Evolutionary conservation across 2,113 vertebrate genomes (phyloP), one percentile per base, ranked within the genome.

Genomic region (Lanius ludovicianus): DNA sequence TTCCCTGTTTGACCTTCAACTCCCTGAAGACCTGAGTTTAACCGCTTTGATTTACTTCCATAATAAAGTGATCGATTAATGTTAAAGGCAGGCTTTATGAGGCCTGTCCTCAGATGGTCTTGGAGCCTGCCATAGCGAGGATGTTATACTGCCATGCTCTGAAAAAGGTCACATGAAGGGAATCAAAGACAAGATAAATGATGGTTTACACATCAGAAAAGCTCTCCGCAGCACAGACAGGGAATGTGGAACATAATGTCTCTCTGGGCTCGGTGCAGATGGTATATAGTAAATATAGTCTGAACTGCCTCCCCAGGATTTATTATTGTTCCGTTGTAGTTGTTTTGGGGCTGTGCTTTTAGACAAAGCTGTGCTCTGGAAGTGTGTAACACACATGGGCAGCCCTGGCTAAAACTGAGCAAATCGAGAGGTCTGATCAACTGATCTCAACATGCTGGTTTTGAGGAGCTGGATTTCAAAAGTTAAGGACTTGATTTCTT

Each of bases 41-140:
- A 97, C 55, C 67, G 57, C 95, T 96, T 96, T 97, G 95, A 97
- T 97, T 97, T 97, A 96, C 88, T 96, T 70, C 91, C 76, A 64
- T 96, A 97, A 97, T 97, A 97, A 97, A 95, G 90, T 95, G 93
- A 97, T 97, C 8, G 52, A 98, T 98, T 97, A 97, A 97, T 86
- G 92, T 94, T 92, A 96, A 96, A 97, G 81, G 57, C 94, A 82
- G 46, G 70, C 87, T 97, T 98, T 96, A 97, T 95, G 94, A 96
- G 84, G 91, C 81, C 91, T 97, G 91, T 97, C 91, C 84, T 96
- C 46, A 67, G 74, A 93, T 76, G 76, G 89, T 95, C 87, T 73
- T 53, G 1, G 77, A 94, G 75, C 92, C 77, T 81, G 92, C 87
- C 50, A 24, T 15, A 22, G 83, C 19, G 10, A 95, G 90, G 92